Base-by-base conservation (phyloP, 2,113 vertebrate genomes). In the Lasiurus borealis region DNA sequence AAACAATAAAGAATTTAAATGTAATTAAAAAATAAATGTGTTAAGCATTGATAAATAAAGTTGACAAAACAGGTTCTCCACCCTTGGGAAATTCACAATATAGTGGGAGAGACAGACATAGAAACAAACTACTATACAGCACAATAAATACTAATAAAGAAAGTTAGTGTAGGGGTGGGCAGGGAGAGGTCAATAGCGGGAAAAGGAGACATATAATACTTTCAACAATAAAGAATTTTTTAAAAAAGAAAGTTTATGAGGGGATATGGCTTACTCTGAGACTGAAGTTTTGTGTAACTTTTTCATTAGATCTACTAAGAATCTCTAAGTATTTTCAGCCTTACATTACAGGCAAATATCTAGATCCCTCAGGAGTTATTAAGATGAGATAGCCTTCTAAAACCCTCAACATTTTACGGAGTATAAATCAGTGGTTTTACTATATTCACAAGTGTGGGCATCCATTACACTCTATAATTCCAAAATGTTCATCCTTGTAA, bases 201-300 rank as follows among this genome's bases (percentile, higher is more conserved):
- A 25, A 59, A 59, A 59, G 57, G 57, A 59, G 23, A 59, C 57
- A 59, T 59, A 23, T 59, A 59, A 59, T 25, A 59, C 57, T 59
- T 59, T 59, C 57, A 59, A 59, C 57, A 59, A 27, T 11, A 59
- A 59, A 59, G 57, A 59, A 59, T 62, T 62, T 62, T 27, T 62
- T 3, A 27, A 62, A 59, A 62, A 27, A 83, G 8, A 88, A 80
- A 86, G 57, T 90, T 93, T 80, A 57, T 71, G 64, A 87, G 29
- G 29, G 5, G 25, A 82, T 14, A 85, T 77, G 82, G 29, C 72
- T 90, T 90, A 54, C 59, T 44, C 9, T 92, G 48, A 91, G 81
- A 76, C 40, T 57, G 16, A 87, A 73, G 31, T 87, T 95, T 85
- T 66, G 23, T 76, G 11, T 86, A 72, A 82, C 59, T 96, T 85